Evolutionary conservation across 1,140 invertebrate genomes (phyloP).

Genomic region (Zaprionus lachaisei): DNA sequence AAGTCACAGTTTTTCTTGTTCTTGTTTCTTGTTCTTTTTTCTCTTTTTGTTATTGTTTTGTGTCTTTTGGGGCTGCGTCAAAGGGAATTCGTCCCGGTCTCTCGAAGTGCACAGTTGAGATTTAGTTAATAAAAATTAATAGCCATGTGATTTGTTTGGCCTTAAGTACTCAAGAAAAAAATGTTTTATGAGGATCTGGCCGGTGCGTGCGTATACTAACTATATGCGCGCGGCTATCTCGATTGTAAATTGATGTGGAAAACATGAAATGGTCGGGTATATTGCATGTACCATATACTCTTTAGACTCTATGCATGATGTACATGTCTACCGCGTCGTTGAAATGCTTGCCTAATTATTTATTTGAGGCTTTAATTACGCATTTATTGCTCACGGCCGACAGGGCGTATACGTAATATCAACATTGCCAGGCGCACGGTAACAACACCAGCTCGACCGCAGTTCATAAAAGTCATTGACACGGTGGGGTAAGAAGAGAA

Average conservation of each 20-base stretch:
- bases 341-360: constrained; percentile 65
- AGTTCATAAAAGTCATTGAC: constrained; percentile 63
- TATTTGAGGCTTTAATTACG: constrained; percentile 75
- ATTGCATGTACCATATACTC: constrained; percentile 8
- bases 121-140: constrained; percentile 82
- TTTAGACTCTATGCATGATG: background rate
- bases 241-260: constrained; percentile 46
- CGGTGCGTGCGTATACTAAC: constrained; percentile 19
- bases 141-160: constrained; percentile 78
- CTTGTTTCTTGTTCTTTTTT: constrained; percentile 11
- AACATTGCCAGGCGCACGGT: constrained; percentile 17
- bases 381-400: constrained; percentile 61
- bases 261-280: constrained; percentile 4
- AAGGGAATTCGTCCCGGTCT: constrained; percentile 27
- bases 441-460: constrained; percentile 31
- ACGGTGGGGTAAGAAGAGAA: constrained; percentile 11
- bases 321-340: constrained; percentile 9
- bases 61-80: constrained; percentile 25
- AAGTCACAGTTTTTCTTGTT: constrained; percentile 38
- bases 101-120: constrained; percentile 61
- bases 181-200: constrained; percentile 42
- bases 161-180: constrained; percentile 48
- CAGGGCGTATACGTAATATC: constrained; percentile 66
- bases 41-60: constrained; percentile 31
- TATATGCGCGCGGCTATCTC: constrained; percentile 20